A percentile compares a stretch with the other conserved stretches of the same genome.
Evolutionary conservation across 2,888 invertebrate species (phyloP).

Genomic region (Operophtera brumata): DNA sequence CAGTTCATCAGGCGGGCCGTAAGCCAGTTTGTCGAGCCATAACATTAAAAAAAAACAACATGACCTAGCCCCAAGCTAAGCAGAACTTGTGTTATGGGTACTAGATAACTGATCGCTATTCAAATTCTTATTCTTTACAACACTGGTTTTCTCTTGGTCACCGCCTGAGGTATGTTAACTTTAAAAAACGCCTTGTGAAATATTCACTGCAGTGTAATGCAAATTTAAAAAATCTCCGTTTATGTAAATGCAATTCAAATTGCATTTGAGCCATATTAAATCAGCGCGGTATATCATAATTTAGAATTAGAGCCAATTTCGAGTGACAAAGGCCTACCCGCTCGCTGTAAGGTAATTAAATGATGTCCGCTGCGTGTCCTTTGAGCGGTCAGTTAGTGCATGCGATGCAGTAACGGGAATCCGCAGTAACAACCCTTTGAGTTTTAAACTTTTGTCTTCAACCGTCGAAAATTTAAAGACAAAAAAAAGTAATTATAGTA

Average conservation of each 20-base stretch:
- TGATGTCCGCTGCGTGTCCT: conserved; percentile 16
- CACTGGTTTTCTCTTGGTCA: no score
- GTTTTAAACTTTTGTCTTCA: background rate
- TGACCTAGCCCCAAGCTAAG: no score
- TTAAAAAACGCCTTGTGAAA: no score
- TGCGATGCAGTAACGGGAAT: background rate
- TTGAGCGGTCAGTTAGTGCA: conserved; percentile 17
- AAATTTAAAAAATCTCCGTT: no score
- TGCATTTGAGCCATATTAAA: background rate
- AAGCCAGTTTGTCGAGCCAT: no score
- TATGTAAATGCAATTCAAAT: background rate
- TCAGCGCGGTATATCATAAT: background rate
- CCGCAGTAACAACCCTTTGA: conserved; percentile 1
- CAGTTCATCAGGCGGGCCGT: no score
- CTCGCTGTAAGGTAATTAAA: conserved; percentile 18
- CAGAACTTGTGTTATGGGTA: no score
- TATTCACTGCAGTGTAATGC: no score
- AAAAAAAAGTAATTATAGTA: background rate
- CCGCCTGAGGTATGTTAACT: no score
- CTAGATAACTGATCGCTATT: no score
- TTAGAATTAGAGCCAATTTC: background rate
- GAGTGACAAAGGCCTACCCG: conserved; percentile 12
- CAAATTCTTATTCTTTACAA: no score
- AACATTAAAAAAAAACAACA: no score
- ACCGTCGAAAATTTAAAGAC: background rate